Percentiles rank a stretch among this genome's conserved stretches.
Conservation (phyloP, 2,113 vertebrate genomes). For the Serilophus lunatus region DNA sequence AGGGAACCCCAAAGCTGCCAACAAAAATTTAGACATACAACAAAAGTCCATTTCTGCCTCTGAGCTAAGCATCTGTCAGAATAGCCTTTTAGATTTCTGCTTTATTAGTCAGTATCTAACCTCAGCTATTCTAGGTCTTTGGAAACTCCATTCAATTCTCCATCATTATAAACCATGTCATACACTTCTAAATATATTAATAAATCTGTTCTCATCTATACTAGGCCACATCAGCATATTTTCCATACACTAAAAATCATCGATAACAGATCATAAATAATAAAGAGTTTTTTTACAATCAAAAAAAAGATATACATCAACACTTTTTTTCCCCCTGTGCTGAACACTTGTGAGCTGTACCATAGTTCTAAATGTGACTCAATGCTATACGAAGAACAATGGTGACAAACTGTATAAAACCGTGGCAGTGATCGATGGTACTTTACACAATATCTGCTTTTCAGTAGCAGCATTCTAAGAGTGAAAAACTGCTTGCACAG, state of each 20-base stretch:
- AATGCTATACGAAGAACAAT: slow-evolving; percentile 81
- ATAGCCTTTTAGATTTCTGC: background rate
- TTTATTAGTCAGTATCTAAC: background rate
- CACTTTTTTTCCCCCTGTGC: background rate
- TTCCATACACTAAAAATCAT: background rate
- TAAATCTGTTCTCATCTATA: background rate
- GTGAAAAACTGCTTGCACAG: slow-evolving; percentile 53
- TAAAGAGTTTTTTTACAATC: background rate
- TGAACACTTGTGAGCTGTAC: slow-evolving; percentile 63
- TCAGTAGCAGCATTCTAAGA: slow-evolving; percentile 66
- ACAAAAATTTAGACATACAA: background rate
- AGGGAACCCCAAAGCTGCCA: background rate
- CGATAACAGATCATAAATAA: background rate
- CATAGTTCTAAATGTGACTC: slow-evolving; percentile 61
- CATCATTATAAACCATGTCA: background rate
- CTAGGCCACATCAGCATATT: background rate
- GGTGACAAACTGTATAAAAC: slow-evolving; percentile 83
- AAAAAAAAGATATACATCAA: background rate
- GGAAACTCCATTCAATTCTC: background rate
- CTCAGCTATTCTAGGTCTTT: background rate
- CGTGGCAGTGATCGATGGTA: slow-evolving; percentile 75
- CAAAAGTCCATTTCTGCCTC: background rate
- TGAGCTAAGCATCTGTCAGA: background rate
- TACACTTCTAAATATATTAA: background rate
- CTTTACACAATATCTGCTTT: slow-evolving; percentile 88